Conservation (phyloP, 2,888 invertebrate genomes). For the Drosophila multiciliata region DNA sequence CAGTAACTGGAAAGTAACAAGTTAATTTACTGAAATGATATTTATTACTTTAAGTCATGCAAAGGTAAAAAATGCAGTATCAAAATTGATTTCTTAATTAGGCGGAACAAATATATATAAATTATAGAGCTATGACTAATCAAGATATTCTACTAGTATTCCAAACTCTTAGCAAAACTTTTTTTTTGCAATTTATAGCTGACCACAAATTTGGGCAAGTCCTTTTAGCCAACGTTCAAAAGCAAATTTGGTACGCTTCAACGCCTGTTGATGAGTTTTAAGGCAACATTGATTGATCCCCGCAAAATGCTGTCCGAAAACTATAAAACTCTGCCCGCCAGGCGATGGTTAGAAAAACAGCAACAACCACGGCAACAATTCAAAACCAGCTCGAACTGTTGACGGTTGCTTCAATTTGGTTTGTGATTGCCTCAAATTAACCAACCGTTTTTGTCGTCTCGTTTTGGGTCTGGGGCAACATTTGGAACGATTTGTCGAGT, state of each 20-base stretch:
- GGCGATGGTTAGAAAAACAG: slow-evolving; percentile 22
- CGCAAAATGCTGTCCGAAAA: slow-evolving; percentile 43
- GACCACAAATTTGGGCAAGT: slow-evolving; percentile 1
- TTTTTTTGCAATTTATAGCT: slow-evolving; percentile 1
- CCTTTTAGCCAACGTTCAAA: slow-evolving; percentile 29
- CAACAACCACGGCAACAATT: slow-evolving; percentile 1
- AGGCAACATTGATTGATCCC: slow-evolving; percentile 62
- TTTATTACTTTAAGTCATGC: background rate
- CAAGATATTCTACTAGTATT: background rate
- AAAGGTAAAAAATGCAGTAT: background rate
- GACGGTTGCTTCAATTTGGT: slow-evolving; percentile 62
- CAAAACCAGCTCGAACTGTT: slow-evolving; percentile 19
- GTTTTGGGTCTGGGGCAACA: slow-evolving; percentile 9
- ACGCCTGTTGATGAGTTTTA: slow-evolving; percentile 9
- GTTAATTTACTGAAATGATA: background rate
- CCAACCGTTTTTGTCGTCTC: slow-evolving; percentile 53
- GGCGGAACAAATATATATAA: background rate
- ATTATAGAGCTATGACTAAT: background rate
- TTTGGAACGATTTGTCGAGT: slow-evolving; percentile 69
- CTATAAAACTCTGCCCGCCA: slow-evolving; percentile 43
- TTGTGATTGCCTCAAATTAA: slow-evolving; percentile 77
- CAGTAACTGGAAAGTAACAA: background rate
- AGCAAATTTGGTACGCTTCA: slow-evolving; percentile 34
- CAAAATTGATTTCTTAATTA: background rate
- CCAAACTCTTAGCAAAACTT: background rate